These are phyloP conservation scores for Mythimna albipuncta DNA, from an alignment of 2,888 invertebrate genomes.

Conservation along the genomic window DNA sequence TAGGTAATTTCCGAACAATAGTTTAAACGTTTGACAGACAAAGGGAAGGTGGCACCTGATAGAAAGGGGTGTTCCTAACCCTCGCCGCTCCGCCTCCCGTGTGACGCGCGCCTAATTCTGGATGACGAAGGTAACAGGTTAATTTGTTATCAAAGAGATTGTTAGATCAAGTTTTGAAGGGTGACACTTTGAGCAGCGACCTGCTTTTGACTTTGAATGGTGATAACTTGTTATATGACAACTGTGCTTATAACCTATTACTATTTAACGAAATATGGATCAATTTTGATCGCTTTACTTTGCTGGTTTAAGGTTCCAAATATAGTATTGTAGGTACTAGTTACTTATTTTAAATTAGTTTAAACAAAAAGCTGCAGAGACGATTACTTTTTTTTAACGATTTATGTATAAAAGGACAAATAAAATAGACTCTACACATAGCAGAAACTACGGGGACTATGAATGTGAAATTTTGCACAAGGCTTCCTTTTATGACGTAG, in stretches of 20 bases:
- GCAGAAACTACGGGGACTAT: no score
- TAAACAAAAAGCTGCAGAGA: not conserved
- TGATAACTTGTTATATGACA: constrained; percentile 25
- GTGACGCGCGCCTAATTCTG: constrained; percentile 56
- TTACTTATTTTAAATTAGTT: not conserved
- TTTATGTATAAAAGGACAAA: no score
- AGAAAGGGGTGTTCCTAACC: constrained; percentile 27
- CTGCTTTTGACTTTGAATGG: constrained; percentile 22
- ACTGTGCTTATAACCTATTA: constrained; percentile 9
- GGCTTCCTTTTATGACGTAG: no score
- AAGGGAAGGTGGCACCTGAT: constrained; percentile 52
- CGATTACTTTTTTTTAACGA: not conserved
- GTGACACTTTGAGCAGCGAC: constrained; percentile 49
- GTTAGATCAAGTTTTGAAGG: constrained; percentile 56
- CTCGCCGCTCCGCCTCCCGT: constrained; percentile 30
- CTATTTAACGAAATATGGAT: not conserved
- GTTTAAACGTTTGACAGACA: constrained; percentile 36
- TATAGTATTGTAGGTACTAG: not conserved
- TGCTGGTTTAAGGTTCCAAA: not conserved
- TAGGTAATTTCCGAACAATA: constrained; percentile 34
- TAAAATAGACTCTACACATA: no score
- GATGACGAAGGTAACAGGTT: constrained; percentile 58
- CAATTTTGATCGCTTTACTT: not conserved
- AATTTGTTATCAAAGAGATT: constrained; percentile 63
- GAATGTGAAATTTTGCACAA: no score